Base-by-base conservation (phyloP, 2,888 invertebrate species). In the Actias luna region DNA sequence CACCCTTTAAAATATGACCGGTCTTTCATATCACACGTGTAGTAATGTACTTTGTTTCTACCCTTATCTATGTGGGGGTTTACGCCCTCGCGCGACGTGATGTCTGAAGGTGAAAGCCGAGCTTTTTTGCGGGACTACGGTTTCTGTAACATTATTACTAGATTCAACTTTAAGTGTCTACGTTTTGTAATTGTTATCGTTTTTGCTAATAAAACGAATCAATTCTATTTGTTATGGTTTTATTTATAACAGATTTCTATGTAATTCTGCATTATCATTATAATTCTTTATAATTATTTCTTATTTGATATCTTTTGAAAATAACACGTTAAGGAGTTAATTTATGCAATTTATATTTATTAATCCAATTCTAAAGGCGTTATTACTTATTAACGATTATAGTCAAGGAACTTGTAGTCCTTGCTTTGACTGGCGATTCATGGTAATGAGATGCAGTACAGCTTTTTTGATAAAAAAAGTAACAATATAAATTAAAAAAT, bases 31-130 rank as follows among this genome's bases (percentile, higher is more conserved):
- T 62, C 46, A 50, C 59, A 59, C 58, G 62, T 62, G 57, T 57
- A 46, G 52, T 50, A 62, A 62, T 36, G 59, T 59, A 59, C 59
- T 62, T 59, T 58, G 59, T 59, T 62, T 59, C 59, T 62, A 27
- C 52, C 52, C 62, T 59, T 62, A 59, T 62, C 62, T 62, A 52
- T 36, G 52, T 52, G 57, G 57, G 42, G 57, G 29, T 55, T 8
- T 29, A 22, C 64, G 18, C 60, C 63, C 62, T 39, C 27, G 63
- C 66, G 69, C 69, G 67, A 79, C 78, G 80, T 79, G 79, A 80
- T 76, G 83, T 80, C 79, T 80, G 77, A 74, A 81, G 79, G 81
- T 80, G 76, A 79, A 76, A 76, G 78, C 77, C 76, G 70, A 67
- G 67, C 66, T 64, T 82, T 78, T 80, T 79, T 76, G 67, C 60